phyloP scores from a whole-genome alignment of 2,888 invertebrate species.

The Machimus rusticus region DNA sequence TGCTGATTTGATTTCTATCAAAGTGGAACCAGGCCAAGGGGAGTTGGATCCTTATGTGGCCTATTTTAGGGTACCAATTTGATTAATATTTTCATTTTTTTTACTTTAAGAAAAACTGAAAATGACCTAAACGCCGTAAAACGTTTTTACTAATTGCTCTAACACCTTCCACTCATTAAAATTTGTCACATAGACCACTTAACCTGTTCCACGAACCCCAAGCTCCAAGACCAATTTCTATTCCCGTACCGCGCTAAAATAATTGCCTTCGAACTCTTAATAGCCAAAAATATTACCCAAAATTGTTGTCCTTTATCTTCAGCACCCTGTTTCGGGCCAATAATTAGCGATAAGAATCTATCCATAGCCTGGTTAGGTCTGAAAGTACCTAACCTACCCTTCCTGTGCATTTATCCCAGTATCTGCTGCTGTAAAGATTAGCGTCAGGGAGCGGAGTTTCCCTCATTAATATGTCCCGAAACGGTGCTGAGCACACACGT shows the following conservation, averaged over 20 bases:
- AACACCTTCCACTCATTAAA: not conserved
- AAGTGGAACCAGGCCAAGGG: not conserved
- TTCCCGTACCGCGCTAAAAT: not conserved
- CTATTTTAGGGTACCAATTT: not conserved
- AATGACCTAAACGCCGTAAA: not conserved
- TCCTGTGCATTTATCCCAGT: not conserved
- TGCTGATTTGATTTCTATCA: not conserved
- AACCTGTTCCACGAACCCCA: not conserved
- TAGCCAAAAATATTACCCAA: constrained; percentile 12
- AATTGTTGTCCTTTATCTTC: constrained; percentile 13
- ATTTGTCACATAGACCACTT: not conserved
- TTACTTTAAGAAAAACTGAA: not conserved
- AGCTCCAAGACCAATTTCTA: not conserved
- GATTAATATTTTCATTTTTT: not conserved
- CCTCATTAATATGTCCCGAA: not conserved
- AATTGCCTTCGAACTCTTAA: constrained; percentile 5
- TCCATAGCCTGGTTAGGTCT: not conserved
- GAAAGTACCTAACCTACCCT: not conserved
- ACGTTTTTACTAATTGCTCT: not conserved
- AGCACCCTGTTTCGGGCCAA: constrained; percentile 6
- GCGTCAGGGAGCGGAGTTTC: not conserved
- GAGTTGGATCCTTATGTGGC: not conserved
- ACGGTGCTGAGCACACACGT: not conserved
- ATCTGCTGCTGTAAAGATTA: not conserved
- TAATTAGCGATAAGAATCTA: constrained; percentile 28